Evolutionary conservation across 2,113 vertebrate species (phyloP).

Genomic region (Axis porcinus): DNA sequence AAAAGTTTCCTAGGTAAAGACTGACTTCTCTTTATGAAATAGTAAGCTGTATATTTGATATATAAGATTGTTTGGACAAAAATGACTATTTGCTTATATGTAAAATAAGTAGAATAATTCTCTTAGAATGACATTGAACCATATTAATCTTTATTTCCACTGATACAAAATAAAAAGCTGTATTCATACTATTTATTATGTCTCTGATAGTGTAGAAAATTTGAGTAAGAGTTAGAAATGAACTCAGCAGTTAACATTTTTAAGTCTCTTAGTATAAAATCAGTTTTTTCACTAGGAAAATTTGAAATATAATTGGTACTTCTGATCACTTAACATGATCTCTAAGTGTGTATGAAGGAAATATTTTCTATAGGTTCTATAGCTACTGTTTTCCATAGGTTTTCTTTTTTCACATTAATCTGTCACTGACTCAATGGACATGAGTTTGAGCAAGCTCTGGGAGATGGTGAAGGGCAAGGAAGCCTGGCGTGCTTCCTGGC

Average conservation of each 20-base stretch:
- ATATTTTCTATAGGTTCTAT: background rate
- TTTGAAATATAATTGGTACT: background rate
- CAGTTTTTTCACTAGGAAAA: background rate
- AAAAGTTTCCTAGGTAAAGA: background rate
- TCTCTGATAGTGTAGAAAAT: background rate
- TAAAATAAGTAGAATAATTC: background rate
- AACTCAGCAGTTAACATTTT: background rate
- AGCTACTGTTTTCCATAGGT: background rate
- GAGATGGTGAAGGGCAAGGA: background rate
- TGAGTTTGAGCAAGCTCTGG: background rate
- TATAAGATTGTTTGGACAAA: background rate
- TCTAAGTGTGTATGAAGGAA: background rate
- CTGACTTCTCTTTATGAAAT: background rate
- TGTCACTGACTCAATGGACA: background rate
- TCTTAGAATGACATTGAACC: background rate
- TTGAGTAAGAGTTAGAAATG: background rate
- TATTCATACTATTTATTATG: background rate
- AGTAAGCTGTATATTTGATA: background rate
- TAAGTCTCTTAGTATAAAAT: background rate
- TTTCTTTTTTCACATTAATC: background rate
- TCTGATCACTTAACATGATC: background rate
- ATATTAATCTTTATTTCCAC: background rate
- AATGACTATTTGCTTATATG: background rate
- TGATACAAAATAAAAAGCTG: background rate
- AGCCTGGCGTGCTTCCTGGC: background rate